Base-by-base conservation (phyloP, 2,888 invertebrate genomes). In the Coenonympha arcania region DNA sequence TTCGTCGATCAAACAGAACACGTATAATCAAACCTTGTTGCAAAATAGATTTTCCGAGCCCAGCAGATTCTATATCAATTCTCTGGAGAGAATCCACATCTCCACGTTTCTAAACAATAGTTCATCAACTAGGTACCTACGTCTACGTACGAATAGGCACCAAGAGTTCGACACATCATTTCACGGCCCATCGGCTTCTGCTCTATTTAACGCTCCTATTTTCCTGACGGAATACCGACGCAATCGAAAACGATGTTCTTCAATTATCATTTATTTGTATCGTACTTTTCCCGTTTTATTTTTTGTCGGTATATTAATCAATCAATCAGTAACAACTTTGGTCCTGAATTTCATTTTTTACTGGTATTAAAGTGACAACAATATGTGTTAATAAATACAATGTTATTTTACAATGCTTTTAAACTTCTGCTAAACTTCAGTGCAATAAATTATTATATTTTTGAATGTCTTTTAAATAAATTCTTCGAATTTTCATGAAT, bases 171-270 rank as follows among this genome's bases (percentile, higher is more conserved):
- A 71, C 69, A 69, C 68, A 63, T 73, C 68, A 72, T 74, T 73
- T 73, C 78, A 81, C 74, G 76, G 74, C 57, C 70, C 72, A 74
- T 73, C 71, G 67, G 64, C 60, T 65, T 62, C 59, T 71, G 63
- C 65, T 69, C 73, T 74, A 72, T 78, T 79, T 78, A 79, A 76
- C 74, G 73, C 73, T 73, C 71, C 72, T 60, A 73, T 75, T 77
- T 78, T 72, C 75, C 73, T 72, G 36, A 45, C 28, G 41, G 28
- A 50, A 52, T 30, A 42, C 42, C 39, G n/a, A 46, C 36, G 20
- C 36, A 18, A 33, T 43, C 15, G 31, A 22, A 16, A 26, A 31
- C 22, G 22, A 22, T 43, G 31, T 43, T 20, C 33, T 43, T 33
- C 43, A 43, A 43, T 43, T 43, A 31, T 6, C 9, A 3, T n/a